These are phyloP conservation scores for Argyrosomus japonicus DNA, from an alignment of 2,113 vertebrate genomes.

Conservation along the genomic window DNA sequence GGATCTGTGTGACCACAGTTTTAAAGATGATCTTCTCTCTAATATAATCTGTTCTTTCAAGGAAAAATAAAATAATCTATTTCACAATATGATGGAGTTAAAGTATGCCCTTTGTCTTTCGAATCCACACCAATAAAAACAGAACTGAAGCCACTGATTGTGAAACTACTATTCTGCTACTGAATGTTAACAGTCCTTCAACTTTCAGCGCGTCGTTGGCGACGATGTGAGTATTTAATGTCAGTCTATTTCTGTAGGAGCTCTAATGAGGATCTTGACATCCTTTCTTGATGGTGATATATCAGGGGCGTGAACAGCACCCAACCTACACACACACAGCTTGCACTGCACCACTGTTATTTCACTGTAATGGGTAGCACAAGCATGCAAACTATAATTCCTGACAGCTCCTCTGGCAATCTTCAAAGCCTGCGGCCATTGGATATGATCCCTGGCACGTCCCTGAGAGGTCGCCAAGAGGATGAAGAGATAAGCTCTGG, in stretches of 20 bases:
- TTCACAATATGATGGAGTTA: background rate
- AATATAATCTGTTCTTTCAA: slow-evolving; percentile 41
- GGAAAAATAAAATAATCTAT: slow-evolving; percentile 34
- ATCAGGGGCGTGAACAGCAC: slow-evolving; percentile 31
- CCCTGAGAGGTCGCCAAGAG: slow-evolving; percentile 68
- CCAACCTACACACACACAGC: slow-evolving; percentile 24
- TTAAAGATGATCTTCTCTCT: slow-evolving; percentile 55
- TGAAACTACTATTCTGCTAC: slow-evolving; percentile 4
- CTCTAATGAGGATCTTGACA: slow-evolving; percentile 67
- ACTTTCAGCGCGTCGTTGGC: slow-evolving; percentile 28
- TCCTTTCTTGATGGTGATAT: slow-evolving; percentile 56
- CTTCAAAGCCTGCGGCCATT: slow-evolving; percentile 60
- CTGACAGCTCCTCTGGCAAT: slow-evolving; percentile 56
- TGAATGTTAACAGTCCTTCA: slow-evolving; percentile 13
- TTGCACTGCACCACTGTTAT: slow-evolving; percentile 19
- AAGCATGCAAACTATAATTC: slow-evolving; percentile 51
- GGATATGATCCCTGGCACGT: slow-evolving; percentile 59
- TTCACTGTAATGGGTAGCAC: slow-evolving; percentile 35
- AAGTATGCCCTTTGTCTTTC: background rate
- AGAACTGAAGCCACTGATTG: background rate
- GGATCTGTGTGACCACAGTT: slow-evolving; percentile 39
- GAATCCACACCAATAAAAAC: slow-evolving; percentile 13
- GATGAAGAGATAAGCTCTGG: slow-evolving; percentile 70
- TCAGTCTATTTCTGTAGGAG: slow-evolving; percentile 66
- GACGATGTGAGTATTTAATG: slow-evolving; percentile 49